Percentiles rank a stretch among this genome's conserved stretches.
phyloP scores from a whole-genome alignment of 2,888 invertebrate genomes.

The Oscheius sp. region DNA sequence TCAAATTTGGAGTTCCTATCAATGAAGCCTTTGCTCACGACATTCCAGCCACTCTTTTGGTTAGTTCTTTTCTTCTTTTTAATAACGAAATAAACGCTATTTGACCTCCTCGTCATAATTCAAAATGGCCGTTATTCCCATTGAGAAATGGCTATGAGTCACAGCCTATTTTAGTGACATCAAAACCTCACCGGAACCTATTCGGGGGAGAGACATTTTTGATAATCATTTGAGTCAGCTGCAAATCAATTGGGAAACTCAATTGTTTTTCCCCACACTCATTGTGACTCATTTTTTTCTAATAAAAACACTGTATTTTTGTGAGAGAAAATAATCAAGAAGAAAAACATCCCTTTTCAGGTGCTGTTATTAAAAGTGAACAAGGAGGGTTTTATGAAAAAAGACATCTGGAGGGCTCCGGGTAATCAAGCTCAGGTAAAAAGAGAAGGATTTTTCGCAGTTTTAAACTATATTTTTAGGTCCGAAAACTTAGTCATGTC shows the following conservation, averaged over 20 bases:
- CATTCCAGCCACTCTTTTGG: slow-evolving; percentile 70
- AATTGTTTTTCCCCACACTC: too few species aligned
- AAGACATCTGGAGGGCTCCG: slow-evolving; percentile 92
- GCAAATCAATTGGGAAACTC: too few species aligned
- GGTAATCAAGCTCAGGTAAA: slow-evolving; percentile 81
- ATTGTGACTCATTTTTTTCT: too few species aligned
- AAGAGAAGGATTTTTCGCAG: too few species aligned
- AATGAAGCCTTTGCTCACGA: slow-evolving; percentile 70
- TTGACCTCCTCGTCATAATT: background rate
- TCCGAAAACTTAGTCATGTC: slow-evolving; percentile 68
- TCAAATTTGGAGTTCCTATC: slow-evolving; percentile 70
- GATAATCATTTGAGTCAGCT: too few species aligned
- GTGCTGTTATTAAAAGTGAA: slow-evolving; percentile 83
- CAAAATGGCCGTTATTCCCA: too few species aligned
- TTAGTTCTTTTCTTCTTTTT: slow-evolving; percentile 36
- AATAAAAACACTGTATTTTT: too few species aligned
- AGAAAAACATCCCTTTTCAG: slow-evolving; percentile 73
- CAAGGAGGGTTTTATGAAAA: slow-evolving; percentile 90
- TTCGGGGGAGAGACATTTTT: too few species aligned
- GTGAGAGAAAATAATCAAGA: too few species aligned
- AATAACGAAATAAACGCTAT: background rate
- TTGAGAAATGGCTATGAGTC: too few species aligned
- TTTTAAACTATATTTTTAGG: slow-evolving; percentile 42
- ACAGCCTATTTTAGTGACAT: too few species aligned
- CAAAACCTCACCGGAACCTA: too few species aligned